These are phyloP conservation scores for Podabrus alpinus DNA, from an alignment of 2,888 invertebrate species.

Conservation along the genomic window DNA sequence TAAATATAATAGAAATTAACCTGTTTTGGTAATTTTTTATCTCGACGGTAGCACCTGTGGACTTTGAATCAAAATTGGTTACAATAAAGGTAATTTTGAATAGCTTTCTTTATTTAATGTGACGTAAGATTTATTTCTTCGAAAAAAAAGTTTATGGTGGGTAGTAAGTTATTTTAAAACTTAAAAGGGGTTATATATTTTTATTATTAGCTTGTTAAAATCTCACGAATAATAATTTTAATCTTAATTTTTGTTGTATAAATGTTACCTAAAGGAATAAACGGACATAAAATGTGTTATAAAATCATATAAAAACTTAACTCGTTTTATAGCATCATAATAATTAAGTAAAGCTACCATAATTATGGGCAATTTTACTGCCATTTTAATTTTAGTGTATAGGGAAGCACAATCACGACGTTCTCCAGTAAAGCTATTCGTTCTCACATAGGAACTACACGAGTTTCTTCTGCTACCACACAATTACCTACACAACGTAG, in stretches of 20 bases:
- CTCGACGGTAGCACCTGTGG: constrained; percentile 17
- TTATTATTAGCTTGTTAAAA: not conserved
- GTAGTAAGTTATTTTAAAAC: not conserved
- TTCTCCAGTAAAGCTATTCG: constrained; percentile 1
- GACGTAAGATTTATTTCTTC: not conserved
- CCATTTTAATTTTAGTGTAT: constrained; percentile 21
- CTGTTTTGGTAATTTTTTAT: constrained; percentile 40
- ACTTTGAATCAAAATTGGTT: constrained; percentile 9
- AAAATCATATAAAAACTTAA: constrained; percentile 12
- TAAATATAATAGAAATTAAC: constrained; percentile 49
- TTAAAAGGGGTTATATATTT: not conserved
- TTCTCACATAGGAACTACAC: not conserved
- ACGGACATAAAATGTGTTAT: not conserved
- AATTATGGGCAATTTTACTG: constrained; percentile 25
- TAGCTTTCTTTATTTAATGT: not conserved
- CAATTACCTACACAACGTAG: not conserved
- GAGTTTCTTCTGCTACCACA: not conserved
- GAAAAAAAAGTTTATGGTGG: not conserved
- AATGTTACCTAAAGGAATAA: not conserved
- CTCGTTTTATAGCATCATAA: constrained; percentile 20
- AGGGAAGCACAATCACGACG: constrained; percentile 15
- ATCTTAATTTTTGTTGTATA: not conserved
- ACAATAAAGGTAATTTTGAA: constrained; percentile 19
- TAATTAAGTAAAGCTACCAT: constrained; percentile 19
- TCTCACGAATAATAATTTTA: not conserved